Conservation (phyloP, 37 sponge, comb jelly and placozoan species). For the Ianthella basta region DNA sequence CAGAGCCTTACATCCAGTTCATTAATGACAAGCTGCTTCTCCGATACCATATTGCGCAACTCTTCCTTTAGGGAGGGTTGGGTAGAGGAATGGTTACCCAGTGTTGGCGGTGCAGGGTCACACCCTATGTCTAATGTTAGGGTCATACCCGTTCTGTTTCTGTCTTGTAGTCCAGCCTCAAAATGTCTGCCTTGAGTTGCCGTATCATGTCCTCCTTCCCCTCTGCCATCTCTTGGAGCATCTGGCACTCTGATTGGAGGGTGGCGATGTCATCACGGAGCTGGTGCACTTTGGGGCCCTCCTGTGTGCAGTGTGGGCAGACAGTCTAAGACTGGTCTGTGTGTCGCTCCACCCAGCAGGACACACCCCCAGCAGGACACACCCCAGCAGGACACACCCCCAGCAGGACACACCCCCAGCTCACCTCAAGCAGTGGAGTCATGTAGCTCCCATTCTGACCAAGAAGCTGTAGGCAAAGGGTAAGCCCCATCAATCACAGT, state of each 20-base stretch:
- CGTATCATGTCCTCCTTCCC: constrained; percentile 62
- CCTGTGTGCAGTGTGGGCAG: background rate
- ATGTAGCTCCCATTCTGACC: constrained; percentile 5
- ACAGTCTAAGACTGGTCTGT: too few species aligned
- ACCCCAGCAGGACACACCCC: too few species aligned
- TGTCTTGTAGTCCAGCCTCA: constrained; percentile 66
- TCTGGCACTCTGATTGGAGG: constrained; percentile 36
- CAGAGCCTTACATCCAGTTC: constrained; percentile 20
- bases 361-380: too few species aligned
- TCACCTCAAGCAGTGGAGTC: background rate
- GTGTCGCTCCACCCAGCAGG: too few species aligned
- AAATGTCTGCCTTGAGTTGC: constrained; percentile 70
- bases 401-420: background rate
- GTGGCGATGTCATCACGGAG: background rate
- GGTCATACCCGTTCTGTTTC: constrained; percentile 62
- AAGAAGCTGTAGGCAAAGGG: background rate
- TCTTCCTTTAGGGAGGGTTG: constrained; percentile 8
- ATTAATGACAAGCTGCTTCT: constrained; percentile 29
- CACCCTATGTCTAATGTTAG: background rate
- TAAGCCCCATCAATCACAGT: too few species aligned
- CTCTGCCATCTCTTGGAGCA: constrained; percentile 53
- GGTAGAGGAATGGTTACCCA: background rate
- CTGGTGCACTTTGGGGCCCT: constrained; percentile 6
- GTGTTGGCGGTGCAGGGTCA: background rate
- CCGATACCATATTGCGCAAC: constrained; percentile 22